phyloP scores from a whole-genome alignment of 2,113 vertebrate genomes.

The Chionomys nivalis region DNA sequence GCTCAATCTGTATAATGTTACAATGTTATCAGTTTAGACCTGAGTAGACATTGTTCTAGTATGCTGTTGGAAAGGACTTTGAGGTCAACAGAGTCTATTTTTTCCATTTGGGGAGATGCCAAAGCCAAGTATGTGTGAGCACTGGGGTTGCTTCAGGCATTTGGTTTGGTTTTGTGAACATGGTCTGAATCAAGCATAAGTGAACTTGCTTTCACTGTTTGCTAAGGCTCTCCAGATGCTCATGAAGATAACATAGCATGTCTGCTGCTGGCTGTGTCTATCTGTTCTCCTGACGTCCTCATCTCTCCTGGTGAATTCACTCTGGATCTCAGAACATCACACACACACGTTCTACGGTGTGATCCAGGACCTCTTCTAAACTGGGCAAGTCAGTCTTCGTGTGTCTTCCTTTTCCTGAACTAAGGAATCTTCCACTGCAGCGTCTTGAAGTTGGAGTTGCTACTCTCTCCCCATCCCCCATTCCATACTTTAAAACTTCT shows the following conservation, averaged over 20 bases:
- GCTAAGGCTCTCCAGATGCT: neutral
- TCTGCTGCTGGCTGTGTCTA: neutral
- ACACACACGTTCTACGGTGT: neutral
- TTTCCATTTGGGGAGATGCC: neutral
- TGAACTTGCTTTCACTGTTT: neutral
- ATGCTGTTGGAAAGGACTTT: neutral
- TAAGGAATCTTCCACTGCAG: neutral
- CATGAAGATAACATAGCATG: neutral
- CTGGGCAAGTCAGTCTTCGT: neutral
- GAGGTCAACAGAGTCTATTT: neutral
- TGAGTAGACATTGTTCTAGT: neutral
- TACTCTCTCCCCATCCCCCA: accelerated
- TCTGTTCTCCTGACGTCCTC: neutral
- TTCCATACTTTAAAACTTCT: neutral
- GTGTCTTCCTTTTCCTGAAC: neutral
- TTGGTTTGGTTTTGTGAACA: neutral
- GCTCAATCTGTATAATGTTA: neutral
- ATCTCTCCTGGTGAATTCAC: neutral
- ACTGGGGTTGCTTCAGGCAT: neutral
- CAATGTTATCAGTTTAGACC: neutral
- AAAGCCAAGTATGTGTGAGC: neutral
- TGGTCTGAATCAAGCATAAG: neutral
- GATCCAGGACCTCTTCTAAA: neutral
- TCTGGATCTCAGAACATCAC: neutral
- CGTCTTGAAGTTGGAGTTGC: neutral